Conservation (phyloP, 2,888 invertebrate species). For the Sphaerophoria taeniata region DNA sequence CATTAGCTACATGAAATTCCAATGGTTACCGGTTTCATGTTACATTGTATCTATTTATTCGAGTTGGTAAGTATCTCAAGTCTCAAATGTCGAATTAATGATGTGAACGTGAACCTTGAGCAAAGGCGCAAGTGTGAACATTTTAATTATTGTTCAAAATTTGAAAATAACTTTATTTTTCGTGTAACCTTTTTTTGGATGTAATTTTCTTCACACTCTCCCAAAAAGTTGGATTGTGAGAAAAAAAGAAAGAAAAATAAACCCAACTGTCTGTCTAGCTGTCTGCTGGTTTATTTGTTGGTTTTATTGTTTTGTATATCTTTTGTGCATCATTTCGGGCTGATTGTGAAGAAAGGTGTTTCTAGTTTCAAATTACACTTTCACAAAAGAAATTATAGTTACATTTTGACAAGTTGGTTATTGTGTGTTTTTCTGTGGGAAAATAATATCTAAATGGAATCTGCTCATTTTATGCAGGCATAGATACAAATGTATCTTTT, state of each 20-base stretch:
- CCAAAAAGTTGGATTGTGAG: slow-evolving; percentile 12
- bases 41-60: neutral
- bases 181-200: slow-evolving; percentile 19
- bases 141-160: slow-evolving; percentile 54
- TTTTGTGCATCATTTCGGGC: slow-evolving; percentile 4
- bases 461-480: neutral
- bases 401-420: slow-evolving; percentile 40
- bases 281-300: neutral
- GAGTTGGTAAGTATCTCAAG: slow-evolving; percentile 17
- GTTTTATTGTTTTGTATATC: slow-evolving; percentile 37
- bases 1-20: slow-evolving; percentile 47
- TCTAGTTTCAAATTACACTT: slow-evolving; percentile 39
- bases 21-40: slow-evolving; percentile 38
- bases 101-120: slow-evolving; percentile 45
- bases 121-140: slow-evolving; percentile 57
- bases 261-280: neutral
- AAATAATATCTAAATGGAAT: slow-evolving; percentile 17
- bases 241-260: slow-evolving; percentile 7
- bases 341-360: slow-evolving; percentile 19
- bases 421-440: slow-evolving; percentile 44
- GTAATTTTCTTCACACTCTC: slow-evolving; percentile 20
- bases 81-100: slow-evolving; percentile 55
- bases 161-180: slow-evolving; percentile 58
- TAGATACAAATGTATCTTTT: slow-evolving; percentile 18
- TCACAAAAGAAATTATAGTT: slow-evolving; percentile 43